These are phyloP conservation scores for Pyrocoelia pectoralis DNA, from an alignment of 2,888 invertebrate species.

Conservation along the genomic window DNA sequence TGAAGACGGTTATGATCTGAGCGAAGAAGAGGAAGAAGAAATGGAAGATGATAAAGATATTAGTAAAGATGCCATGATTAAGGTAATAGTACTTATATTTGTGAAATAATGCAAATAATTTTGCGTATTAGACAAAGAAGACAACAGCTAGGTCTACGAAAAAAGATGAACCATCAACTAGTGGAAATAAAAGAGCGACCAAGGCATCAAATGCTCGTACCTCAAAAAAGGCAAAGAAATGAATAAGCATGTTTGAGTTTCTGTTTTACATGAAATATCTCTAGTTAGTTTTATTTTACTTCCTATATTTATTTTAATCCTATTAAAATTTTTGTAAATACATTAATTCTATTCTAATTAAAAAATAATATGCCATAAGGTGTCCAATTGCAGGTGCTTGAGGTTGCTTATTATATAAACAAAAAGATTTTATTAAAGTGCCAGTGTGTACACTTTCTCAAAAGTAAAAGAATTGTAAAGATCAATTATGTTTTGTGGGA, in stretches of 20 bases:
- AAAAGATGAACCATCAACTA: slow-evolving; percentile 11
- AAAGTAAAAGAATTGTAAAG: too few relatives aligned
- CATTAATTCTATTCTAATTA: too few relatives aligned
- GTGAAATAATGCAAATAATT: neutral
- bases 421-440: too few relatives aligned
- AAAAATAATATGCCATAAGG: too few relatives aligned
- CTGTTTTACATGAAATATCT: neutral
- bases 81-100: slow-evolving; percentile 62
- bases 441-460: too few relatives aligned
- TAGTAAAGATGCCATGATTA: slow-evolving; percentile 80
- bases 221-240: slow-evolving; percentile 23
- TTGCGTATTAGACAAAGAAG: slow-evolving; percentile 21
- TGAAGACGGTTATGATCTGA: slow-evolving; percentile 54
- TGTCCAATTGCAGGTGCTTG: too few relatives aligned
- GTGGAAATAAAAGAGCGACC: slow-evolving; percentile 11
- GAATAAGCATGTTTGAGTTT: neutral
- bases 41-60: slow-evolving; percentile 69
- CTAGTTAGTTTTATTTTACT: slow-evolving; percentile 7
- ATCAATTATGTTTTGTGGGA: too few relatives aligned
- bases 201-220: slow-evolving; percentile 23
- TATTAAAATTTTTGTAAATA: too few relatives aligned
- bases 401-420: too few relatives aligned
- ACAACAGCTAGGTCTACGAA: slow-evolving; percentile 14
- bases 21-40: slow-evolving; percentile 57
- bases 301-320: neutral